Conservation (phyloP, 2,888 invertebrate genomes). For the Ypsolopha sequella region DNA sequence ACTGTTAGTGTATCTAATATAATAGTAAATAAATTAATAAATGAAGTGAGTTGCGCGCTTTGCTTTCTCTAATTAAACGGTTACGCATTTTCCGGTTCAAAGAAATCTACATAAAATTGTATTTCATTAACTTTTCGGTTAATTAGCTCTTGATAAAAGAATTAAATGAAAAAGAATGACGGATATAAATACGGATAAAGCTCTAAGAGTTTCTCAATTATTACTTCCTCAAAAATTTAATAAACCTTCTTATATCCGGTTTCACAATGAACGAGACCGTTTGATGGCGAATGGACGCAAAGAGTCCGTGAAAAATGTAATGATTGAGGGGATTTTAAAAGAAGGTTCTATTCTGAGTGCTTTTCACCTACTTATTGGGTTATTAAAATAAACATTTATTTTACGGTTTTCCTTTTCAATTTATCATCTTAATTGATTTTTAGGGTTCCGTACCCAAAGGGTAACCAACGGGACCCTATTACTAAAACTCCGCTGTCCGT, state of each 20-base stretch:
- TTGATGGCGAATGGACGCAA: neutral
- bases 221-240: slow-evolving; percentile 1
- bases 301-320: neutral
- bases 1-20: no score
- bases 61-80: no score
- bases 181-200: neutral
- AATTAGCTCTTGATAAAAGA: neutral
- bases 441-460: no score
- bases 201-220: neutral
- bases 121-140: neutral
- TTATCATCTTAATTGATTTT: no score
- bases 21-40: no score
- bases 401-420: no score
- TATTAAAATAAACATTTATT: no score
- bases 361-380: slow-evolving; percentile 5
- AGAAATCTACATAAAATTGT: neutral
- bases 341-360: slow-evolving; percentile 18
- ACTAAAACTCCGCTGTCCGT: no score
- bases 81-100: neutral
- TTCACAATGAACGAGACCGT: neutral
- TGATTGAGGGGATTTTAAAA: slow-evolving; percentile 24
- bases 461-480: no score
- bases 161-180: neutral
- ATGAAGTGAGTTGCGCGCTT: no score
- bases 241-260: slow-evolving; percentile 3